A percentile compares a stretch with the other conserved stretches of the same genome.
Conservation (phyloP, 2,797 vertebrate genomes). For the Glossophaga mutica region DNA sequence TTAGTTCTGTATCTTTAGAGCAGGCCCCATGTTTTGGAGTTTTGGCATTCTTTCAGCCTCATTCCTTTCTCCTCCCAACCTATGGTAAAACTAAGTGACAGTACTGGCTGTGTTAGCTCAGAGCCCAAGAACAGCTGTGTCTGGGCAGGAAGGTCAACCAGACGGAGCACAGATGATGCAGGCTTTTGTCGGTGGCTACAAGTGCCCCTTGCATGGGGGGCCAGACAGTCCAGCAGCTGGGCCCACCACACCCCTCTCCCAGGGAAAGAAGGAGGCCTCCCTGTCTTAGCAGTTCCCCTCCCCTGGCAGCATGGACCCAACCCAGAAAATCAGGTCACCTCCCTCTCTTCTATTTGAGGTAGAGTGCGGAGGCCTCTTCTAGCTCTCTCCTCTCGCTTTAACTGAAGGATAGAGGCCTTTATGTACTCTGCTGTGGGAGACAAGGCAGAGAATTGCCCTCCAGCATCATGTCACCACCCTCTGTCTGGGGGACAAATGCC, state of each 20-base stretch:
- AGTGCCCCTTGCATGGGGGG: not conserved
- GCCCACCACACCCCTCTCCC: not conserved
- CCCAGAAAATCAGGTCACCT: not conserved
- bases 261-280: not conserved
- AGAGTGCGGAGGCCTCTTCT: not conserved
- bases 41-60: not conserved
- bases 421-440: not conserved
- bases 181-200: not conserved
- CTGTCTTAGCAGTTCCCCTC: not conserved
- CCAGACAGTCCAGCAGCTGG: not conserved
- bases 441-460: not conserved
- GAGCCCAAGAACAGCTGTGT: not conserved
- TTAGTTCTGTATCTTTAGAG: not conserved
- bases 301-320: not conserved
- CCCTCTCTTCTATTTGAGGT: not conserved
- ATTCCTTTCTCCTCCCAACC: not conserved
- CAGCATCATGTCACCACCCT: not conserved
- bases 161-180: not conserved
- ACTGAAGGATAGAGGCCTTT: not conserved
- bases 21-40: not conserved
- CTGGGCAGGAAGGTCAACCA: not conserved
- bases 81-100: constrained; percentile 25
- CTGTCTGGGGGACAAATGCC: not conserved
- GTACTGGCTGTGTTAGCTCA: not conserved
- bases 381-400: not conserved